These are phyloP conservation scores for Oreocharis arfaki DNA, from an alignment of 2,113 vertebrate genomes.

Conservation along the genomic window DNA sequence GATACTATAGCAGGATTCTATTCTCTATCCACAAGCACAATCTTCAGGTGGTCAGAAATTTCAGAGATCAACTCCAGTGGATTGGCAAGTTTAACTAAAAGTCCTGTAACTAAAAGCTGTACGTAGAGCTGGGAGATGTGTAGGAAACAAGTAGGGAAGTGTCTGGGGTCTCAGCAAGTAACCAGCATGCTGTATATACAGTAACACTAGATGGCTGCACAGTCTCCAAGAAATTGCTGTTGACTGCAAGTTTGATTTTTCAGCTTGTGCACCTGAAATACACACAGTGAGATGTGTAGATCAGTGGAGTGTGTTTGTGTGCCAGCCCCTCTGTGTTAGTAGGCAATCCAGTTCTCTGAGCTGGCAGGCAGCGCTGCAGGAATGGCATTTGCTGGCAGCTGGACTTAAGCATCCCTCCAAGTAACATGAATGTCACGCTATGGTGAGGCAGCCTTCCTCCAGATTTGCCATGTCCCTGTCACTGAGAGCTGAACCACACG, in stretches of 20 bases:
- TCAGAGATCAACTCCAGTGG: not conserved
- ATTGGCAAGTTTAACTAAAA: not conserved
- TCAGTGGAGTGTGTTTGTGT: not conserved
- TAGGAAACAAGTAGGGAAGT: not conserved
- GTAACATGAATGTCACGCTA: not conserved
- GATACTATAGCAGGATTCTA: not conserved
- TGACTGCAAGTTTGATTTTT: not conserved
- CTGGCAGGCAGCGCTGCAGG: not conserved
- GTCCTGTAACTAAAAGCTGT: not conserved
- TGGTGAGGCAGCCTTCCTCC: not conserved
- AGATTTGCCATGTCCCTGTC: not conserved
- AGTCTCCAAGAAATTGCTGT: not conserved
- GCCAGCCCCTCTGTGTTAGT: not conserved
- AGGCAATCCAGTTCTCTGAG: not conserved
- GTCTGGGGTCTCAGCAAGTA: not conserved
- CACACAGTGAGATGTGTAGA: not conserved
- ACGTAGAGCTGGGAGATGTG: not conserved
- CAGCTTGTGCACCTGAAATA: not conserved
- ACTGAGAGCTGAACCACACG: not conserved
- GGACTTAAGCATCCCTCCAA: not conserved
- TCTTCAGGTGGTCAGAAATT: not conserved
- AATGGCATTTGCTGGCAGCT: not conserved
- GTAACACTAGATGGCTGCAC: slow-evolving; percentile 33
- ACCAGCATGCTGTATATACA: not conserved
- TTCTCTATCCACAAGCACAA: not conserved